Percentiles rank a stretch among this genome's conserved stretches.
Evolutionary conservation across 2,797 vertebrate genomes (phyloP).

Genomic region (Malurus splendens): DNA sequence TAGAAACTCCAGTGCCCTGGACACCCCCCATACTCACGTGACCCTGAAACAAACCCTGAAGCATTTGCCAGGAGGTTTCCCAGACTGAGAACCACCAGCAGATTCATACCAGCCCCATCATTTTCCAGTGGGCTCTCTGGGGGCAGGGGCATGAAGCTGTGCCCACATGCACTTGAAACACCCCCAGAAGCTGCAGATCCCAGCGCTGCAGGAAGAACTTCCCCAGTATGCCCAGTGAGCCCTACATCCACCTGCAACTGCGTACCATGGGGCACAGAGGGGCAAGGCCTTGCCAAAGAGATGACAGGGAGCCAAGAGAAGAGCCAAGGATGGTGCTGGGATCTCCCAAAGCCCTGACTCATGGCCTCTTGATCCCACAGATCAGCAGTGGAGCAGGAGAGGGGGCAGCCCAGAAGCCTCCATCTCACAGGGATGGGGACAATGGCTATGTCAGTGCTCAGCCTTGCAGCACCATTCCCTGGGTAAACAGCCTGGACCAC

Average conservation of each 20-base stretch:
- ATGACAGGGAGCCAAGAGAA: not conserved
- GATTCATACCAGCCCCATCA: not conserved
- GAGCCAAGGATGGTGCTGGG: not conserved
- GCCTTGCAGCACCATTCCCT: not conserved
- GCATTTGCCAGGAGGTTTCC: not conserved
- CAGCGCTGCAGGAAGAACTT: not conserved
- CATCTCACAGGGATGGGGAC: not conserved
- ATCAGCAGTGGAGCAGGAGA: not conserved
- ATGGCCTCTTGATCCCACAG: not conserved
- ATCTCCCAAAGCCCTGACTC: not conserved
- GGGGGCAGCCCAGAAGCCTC: not conserved
- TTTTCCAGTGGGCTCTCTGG: not conserved
- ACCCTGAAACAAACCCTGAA: not conserved
- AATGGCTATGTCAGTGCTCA: fast-evolving
- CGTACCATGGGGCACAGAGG: not conserved
- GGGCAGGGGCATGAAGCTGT: not conserved
- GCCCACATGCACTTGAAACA: not conserved
- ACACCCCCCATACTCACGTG: fast-evolving
- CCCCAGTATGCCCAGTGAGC: not conserved
- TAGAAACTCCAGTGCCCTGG: not conserved
- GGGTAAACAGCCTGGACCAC: not conserved
- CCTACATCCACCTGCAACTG: not conserved
- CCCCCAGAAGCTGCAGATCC: fast-evolving
- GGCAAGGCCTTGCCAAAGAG: not conserved
- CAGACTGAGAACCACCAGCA: not conserved